Evolutionary conservation across 2,888 invertebrate genomes (phyloP), one percentile per base, ranked within the genome.

Genomic region (Spilosoma lubricipeda): DNA sequence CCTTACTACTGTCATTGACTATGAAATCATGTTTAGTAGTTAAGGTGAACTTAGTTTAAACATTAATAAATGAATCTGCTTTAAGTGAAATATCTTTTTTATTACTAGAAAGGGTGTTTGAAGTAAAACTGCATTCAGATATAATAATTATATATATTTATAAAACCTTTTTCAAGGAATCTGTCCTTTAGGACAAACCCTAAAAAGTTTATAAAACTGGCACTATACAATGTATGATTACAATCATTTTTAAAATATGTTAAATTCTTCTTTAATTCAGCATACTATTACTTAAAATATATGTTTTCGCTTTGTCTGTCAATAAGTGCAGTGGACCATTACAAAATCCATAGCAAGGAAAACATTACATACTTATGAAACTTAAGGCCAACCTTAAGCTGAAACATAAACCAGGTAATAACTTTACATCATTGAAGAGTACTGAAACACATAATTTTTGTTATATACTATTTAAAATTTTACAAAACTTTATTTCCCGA

Each of bases 1-100:
- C 90, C 90, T 90, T 89, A 87, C 86, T 90, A 86, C 89, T 91
- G 83, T 89, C 87, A 89, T 84, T 91, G 90, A 90, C 86, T 87
- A 84, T 87, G 85, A 83, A 92, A 92, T 91, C 88, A 88, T 92
- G 88, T 92, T 88, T 80, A 88, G 91, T 92, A 92, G 90, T 82
- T 91, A 92, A 91, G 91, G 90, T 88, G 88, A 89, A 84, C 77
- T 90, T 92, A 93, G 90, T 91, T 88, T 89, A 89, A 84, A 90
- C 85, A 82, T 89, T 88, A 93, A 93, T 93, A 93, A 94, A 94
- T 90, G 91, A 90, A 92, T 90, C 86, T 93, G 92, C 93, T 90
- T 89, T 91, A 91, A 90, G 89, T 89, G 83, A 89, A 75, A 64
- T 75, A 45, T 39, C 71, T 68, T 83, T 90, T 89, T 88, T 79